Evolutionary conservation across 2,888 invertebrate species (phyloP), one percentile per base, ranked within the genome.

Genomic region (Pyrrhosoma nymphula): DNA sequence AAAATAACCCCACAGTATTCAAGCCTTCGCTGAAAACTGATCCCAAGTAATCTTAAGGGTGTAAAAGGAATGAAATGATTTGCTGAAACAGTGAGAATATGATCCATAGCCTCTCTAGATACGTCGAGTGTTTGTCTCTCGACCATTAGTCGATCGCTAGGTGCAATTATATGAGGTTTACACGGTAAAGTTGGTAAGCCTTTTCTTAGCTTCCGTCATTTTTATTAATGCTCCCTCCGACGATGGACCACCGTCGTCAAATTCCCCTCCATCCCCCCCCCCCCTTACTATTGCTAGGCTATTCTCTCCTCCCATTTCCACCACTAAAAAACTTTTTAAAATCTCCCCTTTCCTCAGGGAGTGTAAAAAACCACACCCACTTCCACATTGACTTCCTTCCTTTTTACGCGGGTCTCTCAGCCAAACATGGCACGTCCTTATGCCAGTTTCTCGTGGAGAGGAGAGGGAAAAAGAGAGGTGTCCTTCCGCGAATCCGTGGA

Each of bases 391-490:
- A 55, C 56, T 89, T 89, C 56, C 89, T n/a, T 89, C 89, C 47
- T n/a, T 56, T n/a, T 89, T 56, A 55, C 56, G n/a, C 20, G 26
- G 30, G 8, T 23, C 90, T 63, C 91, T 91, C 91, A 69, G 35
- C 39, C 63, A 93, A 93, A 93, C 93, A 93, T 20, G 69, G 93
- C 93, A 75, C 93, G 93, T 93, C 2, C n/a, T 14, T n/a, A 35
- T 82, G 82, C n/a, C 20, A 47, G 89, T 56, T 89, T 56, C 89
- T 56, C 82, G 12, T n/a, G 30, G 75, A 75, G 75, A n/a, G 47
- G 20, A 0, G 23, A n/a, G 55, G 23, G 93, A 93, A 47, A 0
- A 47, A 16, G 63, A 47, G 93, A 93, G 93, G 93, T 93, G 93
- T 93, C 93, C 69, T 47, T 89, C 89, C 89, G 47, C 39, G 47